These are phyloP conservation scores for Pygoscelis adeliae DNA, from an alignment of 2,113 vertebrate species.

Conservation along the genomic window DNA sequence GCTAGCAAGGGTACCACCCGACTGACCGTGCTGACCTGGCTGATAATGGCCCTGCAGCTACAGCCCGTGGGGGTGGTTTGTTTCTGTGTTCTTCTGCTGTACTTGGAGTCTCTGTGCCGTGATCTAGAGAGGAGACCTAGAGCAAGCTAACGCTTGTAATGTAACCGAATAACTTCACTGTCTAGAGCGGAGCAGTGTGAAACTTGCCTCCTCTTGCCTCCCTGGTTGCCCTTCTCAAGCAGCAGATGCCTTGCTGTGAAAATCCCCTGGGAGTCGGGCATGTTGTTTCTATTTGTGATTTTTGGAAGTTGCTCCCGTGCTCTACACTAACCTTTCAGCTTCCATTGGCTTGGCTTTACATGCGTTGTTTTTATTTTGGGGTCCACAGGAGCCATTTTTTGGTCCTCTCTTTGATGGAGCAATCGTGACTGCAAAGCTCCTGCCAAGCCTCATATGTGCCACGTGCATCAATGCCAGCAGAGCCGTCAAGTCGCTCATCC, in stretches of 20 bases:
- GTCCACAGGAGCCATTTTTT: slow-evolving; percentile 91
- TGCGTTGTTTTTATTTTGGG: not conserved
- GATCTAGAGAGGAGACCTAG: not conserved
- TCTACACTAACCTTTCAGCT: not conserved
- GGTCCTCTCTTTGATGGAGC: slow-evolving; percentile 94
- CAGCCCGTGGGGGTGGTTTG: not conserved
- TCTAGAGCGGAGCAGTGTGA: not conserved
- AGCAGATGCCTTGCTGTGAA: not conserved
- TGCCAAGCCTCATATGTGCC: slow-evolving; percentile 94
- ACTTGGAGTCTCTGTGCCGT: not conserved
- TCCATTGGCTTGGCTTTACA: rapidly evolving
- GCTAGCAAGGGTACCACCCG: not conserved
- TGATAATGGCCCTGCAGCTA: not conserved
- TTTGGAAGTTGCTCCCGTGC: not conserved
- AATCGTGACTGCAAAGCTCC: slow-evolving; percentile 88
- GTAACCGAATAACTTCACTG: not conserved
- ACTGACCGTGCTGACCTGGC: rapidly evolving
- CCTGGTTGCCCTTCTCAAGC: not conserved
- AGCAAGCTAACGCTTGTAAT: not conserved
- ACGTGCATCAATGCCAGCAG: slow-evolving; percentile 98
- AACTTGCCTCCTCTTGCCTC: not conserved
- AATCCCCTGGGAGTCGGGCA: not conserved
- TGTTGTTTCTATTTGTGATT: not conserved
- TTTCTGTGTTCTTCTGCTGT: not conserved
- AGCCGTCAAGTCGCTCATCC: slow-evolving; percentile 95